These are phyloP conservation scores for Paedocypris micromegethes DNA, from an alignment of 2,797 vertebrate genomes.

Conservation along the genomic window DNA sequence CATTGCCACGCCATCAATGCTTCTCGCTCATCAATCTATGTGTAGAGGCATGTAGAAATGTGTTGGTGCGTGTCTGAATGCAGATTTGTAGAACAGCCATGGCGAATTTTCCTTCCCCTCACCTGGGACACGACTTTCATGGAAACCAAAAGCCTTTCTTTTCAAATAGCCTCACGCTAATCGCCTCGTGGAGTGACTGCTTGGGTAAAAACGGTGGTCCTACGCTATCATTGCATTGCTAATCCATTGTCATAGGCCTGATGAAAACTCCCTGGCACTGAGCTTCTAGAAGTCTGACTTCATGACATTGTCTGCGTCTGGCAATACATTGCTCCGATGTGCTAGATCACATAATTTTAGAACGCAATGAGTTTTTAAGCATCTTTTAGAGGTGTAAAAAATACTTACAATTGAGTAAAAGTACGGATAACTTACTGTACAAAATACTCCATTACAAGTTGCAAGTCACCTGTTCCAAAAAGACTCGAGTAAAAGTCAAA, in stretches of 20 bases:
- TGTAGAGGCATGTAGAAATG: slow-evolving; percentile 60
- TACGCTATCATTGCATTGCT: slow-evolving; percentile 53
- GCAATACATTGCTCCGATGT: slow-evolving; percentile 31
- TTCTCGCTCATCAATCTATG: slow-evolving; percentile 59
- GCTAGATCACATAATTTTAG: too few species aligned
- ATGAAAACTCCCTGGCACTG: slow-evolving; percentile 62
- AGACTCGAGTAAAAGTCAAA: too few species aligned
- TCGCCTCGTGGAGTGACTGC: slow-evolving; percentile 54
- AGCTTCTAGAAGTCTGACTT: slow-evolving; percentile 22
- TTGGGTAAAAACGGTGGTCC: slow-evolving; percentile 57
- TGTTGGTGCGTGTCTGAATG: slow-evolving; percentile 72
- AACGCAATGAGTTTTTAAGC: too few species aligned
- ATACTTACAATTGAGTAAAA: too few species aligned
- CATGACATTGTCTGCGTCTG: too few species aligned
- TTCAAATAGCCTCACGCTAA: slow-evolving; percentile 42
- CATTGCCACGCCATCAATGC: slow-evolving; percentile 9
- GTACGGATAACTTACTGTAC: too few species aligned
- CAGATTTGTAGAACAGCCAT: slow-evolving; percentile 59
- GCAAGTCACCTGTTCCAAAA: too few species aligned
- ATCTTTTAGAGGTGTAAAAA: too few species aligned
- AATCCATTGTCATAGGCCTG: slow-evolving; percentile 64
- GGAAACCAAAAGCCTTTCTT: slow-evolving; percentile 62
- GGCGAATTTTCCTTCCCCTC: slow-evolving; percentile 57
- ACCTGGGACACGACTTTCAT: slow-evolving; percentile 59
- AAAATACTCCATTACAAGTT: too few species aligned